Evolutionary conservation across 2,113 vertebrate species (phyloP).

Genomic region (Spilogale gracilis): DNA sequence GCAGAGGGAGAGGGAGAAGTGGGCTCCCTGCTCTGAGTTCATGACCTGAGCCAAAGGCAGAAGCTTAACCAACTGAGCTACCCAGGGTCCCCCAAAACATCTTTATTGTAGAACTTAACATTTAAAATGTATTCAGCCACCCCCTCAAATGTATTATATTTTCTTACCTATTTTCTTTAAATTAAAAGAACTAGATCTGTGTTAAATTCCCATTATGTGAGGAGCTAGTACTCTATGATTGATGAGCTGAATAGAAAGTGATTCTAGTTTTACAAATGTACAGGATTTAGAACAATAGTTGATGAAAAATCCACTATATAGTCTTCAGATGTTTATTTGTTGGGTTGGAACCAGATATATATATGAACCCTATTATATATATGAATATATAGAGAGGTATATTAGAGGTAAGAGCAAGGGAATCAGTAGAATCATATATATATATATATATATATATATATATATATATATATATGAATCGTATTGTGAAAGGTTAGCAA

Average conservation of each 20-base stretch:
- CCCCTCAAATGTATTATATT: constrained; percentile 62
- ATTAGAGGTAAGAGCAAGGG: too few relatives aligned
- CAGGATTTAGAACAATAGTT: constrained; percentile 78
- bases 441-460: background rate
- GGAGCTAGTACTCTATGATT: constrained; percentile 59
- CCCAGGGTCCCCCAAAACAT: constrained; percentile 6
- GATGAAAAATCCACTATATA: constrained; percentile 49
- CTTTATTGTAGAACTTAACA: constrained; percentile 47
- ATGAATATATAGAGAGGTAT: background rate
- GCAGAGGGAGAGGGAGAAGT: background rate
- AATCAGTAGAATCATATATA: background rate
- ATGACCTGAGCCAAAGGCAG: background rate
- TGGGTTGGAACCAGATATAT: background rate
- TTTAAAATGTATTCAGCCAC: constrained; percentile 79
- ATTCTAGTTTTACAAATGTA: constrained; percentile 79
- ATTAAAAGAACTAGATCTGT: constrained; percentile 68
- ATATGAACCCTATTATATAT: background rate
- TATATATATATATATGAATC: background rate
- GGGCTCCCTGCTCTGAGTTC: background rate
- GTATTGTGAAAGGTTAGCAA: background rate
- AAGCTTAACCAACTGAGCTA: background rate
- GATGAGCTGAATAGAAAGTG: constrained; percentile 82
- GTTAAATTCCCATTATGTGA: constrained; percentile 55
- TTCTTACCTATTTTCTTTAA: constrained; percentile 68
- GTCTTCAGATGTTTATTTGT: constrained; percentile 73